phyloP scores from a whole-genome alignment of 2,113 vertebrate species.

The Psittacara wagleri region DNA sequence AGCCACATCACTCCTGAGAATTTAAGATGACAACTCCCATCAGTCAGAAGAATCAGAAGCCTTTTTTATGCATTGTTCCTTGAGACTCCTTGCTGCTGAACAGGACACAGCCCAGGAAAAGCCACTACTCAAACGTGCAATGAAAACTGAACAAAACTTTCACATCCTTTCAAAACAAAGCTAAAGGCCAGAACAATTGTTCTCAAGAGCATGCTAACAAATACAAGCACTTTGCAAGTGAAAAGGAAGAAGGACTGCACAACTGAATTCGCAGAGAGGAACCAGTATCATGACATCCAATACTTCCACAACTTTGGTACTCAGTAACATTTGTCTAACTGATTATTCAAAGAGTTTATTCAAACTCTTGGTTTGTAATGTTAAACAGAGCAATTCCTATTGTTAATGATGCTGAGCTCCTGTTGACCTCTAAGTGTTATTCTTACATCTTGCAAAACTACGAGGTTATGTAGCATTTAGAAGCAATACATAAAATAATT shows the following conservation, averaged over 20 bases:
- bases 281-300: background rate
- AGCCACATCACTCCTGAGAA: background rate
- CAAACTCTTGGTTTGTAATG: background rate
- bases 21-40: background rate
- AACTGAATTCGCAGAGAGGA: background rate
- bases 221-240: background rate
- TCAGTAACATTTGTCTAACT: background rate
- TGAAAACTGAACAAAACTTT: background rate
- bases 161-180: background rate
- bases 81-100: background rate
- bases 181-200: background rate
- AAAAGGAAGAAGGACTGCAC: background rate
- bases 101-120: background rate
- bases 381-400: background rate
- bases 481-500: conserved; percentile 55
- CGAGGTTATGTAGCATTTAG: conserved; percentile 8
- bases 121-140: background rate
- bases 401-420: background rate
- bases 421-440: background rate
- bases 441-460: conserved; percentile 32
- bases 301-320: background rate
- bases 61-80: background rate
- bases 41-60: background rate
- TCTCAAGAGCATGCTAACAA: background rate
- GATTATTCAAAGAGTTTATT: background rate